A percentile compares a stretch with the other conserved stretches of the same genome.
phyloP scores from a whole-genome alignment of 2,113 vertebrate species.

The Pungitius pungitius region DNA sequence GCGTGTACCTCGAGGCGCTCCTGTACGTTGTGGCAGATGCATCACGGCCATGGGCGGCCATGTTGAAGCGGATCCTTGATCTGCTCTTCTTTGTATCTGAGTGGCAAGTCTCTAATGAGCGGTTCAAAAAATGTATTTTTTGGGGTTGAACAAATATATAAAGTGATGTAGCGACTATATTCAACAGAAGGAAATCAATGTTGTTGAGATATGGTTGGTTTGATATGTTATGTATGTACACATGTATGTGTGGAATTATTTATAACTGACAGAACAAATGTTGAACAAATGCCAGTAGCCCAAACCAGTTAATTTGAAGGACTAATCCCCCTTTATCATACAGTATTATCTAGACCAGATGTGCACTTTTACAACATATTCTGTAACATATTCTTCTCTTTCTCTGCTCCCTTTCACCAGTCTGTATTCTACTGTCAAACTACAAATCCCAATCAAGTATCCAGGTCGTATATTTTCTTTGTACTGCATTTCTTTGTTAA shows the following conservation, averaged over 20 bases:
- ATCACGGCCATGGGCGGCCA: slow-evolving; percentile 23
- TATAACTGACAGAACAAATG: no score
- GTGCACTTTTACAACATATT: not conserved
- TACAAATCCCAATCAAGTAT: not conserved
- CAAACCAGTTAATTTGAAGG: not conserved
- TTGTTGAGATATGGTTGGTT: not conserved
- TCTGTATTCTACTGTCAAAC: not conserved
- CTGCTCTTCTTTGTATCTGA: slow-evolving; percentile 7
- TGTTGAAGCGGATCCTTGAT: slow-evolving; percentile 12
- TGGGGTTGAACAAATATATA: not conserved
- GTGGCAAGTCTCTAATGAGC: slow-evolving; percentile 7
- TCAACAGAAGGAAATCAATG: not conserved
- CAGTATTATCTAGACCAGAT: not conserved
- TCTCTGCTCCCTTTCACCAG: not conserved
- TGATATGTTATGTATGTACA: no score
- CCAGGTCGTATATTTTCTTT: not conserved
- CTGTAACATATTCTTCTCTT: not conserved
- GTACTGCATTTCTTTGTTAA: not conserved
- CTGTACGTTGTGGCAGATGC: slow-evolving; percentile 35
- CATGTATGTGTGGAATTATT: no score
- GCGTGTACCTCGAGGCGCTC: slow-evolving; percentile 43
- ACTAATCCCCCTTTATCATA: not conserved
- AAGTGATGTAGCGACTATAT: not conserved
- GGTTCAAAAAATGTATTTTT: slow-evolving; percentile 2
- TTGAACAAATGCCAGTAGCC: not conserved